A percentile compares a stretch with the other conserved stretches of the same genome.
Conservation (phyloP, 2,797 vertebrate species). For the Enteromius paludinosus region DNA sequence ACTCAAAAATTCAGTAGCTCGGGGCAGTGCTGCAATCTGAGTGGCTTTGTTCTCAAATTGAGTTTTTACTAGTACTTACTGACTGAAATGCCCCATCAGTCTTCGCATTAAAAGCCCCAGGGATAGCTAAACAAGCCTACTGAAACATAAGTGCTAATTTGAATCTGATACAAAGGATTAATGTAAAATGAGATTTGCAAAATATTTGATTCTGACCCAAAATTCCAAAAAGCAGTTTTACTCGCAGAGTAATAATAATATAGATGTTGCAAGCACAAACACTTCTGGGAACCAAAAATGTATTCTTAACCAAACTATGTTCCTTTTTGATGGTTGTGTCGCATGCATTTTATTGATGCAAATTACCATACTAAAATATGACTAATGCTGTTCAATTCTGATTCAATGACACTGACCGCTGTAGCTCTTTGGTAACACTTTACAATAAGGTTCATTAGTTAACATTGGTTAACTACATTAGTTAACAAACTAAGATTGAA, state of each 20-base stretch:
- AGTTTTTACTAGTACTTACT: constrained; percentile 60
- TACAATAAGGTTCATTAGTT: no score
- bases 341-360: background rate
- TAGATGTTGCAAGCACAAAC: background rate
- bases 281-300: background rate
- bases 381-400: background rate
- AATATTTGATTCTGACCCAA: constrained; percentile 14
- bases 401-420: background rate
- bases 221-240: background rate
- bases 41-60: constrained; percentile 57
- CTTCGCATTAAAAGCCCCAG: constrained; percentile 66
- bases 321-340: background rate
- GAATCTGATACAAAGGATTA: constrained; percentile 55
- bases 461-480: no score
- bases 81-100: constrained; percentile 59
- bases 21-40: constrained; percentile 79
- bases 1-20: constrained; percentile 78
- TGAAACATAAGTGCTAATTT: constrained; percentile 33
- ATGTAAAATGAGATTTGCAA: constrained; percentile 62
- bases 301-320: background rate
- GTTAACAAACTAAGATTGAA: no score
- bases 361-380: background rate
- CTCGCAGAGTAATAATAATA: background rate
- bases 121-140: constrained; percentile 59
- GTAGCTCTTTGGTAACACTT: background rate